Evolutionary conservation across 1,140 invertebrate genomes (phyloP).

Genomic region (Heliconius melpomene): DNA sequence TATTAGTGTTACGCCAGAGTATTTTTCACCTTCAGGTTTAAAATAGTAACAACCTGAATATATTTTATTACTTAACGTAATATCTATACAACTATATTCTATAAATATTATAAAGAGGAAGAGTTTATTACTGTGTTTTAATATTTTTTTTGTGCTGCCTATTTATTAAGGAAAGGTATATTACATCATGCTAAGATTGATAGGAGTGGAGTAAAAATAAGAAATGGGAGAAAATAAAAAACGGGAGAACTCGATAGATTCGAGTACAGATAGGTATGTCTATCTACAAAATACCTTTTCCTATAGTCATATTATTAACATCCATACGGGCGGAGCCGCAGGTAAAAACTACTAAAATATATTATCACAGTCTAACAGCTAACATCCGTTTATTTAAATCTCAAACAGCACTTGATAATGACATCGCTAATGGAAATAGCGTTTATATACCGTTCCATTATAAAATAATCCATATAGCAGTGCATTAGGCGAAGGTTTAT

Average conservation of each 20-base stretch:
- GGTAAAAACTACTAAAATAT: not conserved
- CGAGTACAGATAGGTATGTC: too few relatives aligned
- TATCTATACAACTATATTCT: not conserved
- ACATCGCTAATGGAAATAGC: conserved; percentile 58
- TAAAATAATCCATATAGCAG: conserved; percentile 48
- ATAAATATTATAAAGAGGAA: too few relatives aligned
- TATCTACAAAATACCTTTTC: too few relatives aligned
- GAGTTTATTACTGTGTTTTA: too few relatives aligned
- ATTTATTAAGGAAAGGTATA: too few relatives aligned
- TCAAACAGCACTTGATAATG: conserved; percentile 38
- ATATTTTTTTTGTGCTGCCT: too few relatives aligned
- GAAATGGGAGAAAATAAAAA: too few relatives aligned
- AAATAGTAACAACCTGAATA: not conserved
- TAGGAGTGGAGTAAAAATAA: too few relatives aligned
- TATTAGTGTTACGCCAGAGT: not conserved
- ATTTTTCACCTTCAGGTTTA: not conserved
- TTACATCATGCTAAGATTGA: too few relatives aligned
- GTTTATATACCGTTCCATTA: conserved; percentile 55
- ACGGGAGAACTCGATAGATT: too few relatives aligned
- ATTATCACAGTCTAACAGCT: not conserved
- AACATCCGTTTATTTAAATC: conserved; percentile 10
- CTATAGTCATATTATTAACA: too few relatives aligned
- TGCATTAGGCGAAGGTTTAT: conserved; percentile 56
- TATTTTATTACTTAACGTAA: not conserved
- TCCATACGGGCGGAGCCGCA: too few relatives aligned